These are phyloP conservation scores for Amyelois transitella DNA, from an alignment of 1,140 invertebrate genomes.

Conservation along the genomic window DNA sequence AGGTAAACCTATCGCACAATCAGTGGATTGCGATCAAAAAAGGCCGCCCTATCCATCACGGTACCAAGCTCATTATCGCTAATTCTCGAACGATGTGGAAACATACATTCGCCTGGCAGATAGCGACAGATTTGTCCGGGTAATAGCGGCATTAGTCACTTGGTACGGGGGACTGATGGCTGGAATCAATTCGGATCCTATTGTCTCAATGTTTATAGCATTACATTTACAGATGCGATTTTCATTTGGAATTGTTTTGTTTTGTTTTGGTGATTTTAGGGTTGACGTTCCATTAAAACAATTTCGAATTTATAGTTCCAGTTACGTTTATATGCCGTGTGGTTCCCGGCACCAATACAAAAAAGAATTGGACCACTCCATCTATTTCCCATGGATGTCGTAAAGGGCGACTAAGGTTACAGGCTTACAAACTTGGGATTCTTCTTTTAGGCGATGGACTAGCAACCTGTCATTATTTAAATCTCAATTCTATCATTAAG, in stretches of 20 bases:
- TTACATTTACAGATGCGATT: background rate
- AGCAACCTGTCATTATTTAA: no score
- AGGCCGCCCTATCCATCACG: constrained; percentile 2
- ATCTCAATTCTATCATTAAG: no score
- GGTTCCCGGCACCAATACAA: no score
- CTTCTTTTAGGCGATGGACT: no score
- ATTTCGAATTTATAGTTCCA: no score
- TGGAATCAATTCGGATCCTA: constrained; percentile 23
- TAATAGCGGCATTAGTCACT: constrained; percentile 49
- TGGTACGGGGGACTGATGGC: constrained; percentile 24
- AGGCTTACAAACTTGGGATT: no score
- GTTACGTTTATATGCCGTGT: no score
- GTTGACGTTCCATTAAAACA: no score
- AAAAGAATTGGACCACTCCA: no score
- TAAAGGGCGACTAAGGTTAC: no score
- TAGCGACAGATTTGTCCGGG: constrained; percentile 39
- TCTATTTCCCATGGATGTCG: no score
- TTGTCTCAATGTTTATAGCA: constrained; percentile 20
- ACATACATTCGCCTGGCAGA: constrained; percentile 30
- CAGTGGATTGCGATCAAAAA: background rate
- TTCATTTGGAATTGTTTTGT: background rate
- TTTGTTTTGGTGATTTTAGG: background rate
- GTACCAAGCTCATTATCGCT: constrained; percentile 40
- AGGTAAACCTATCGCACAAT: background rate
- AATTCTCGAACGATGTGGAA: constrained; percentile 50